Conservation (phyloP, 2,797 vertebrate species). For the Hyperoplus lanceolatus region DNA sequence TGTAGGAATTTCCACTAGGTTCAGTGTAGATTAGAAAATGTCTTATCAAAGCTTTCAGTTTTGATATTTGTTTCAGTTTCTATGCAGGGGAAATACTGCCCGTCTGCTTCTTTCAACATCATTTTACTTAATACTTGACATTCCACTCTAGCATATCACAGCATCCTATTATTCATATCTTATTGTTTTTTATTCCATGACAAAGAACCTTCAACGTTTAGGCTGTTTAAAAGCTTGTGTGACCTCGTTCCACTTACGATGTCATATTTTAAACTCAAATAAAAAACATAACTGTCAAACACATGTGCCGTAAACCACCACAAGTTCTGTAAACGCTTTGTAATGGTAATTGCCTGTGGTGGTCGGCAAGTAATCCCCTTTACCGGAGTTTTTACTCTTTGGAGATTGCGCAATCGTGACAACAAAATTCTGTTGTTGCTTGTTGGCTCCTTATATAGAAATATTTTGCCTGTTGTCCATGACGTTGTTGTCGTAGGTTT, state of each 20-base stretch:
- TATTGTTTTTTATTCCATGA: conserved; percentile 48
- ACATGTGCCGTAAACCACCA: conserved; percentile 72
- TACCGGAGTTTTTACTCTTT: conserved; percentile 63
- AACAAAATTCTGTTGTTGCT: conserved; percentile 59
- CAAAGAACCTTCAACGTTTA: conserved; percentile 58
- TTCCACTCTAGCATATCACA: conserved; percentile 26
- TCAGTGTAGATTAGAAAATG: not conserved
- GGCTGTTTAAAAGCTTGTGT: conserved; percentile 65
- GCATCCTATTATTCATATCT: conserved; percentile 30
- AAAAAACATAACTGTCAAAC: conserved; percentile 77
- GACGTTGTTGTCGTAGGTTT: conserved; percentile 34
- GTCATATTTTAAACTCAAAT: conserved; percentile 61
- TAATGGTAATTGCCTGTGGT: conserved; percentile 79
- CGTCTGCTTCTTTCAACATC: conserved; percentile 7
- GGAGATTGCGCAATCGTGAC: conserved; percentile 80
- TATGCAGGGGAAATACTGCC: not conserved
- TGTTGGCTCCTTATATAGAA: conserved; percentile 80
- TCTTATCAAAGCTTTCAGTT: conserved; percentile 45
- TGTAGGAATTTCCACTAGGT: conserved; percentile 15
- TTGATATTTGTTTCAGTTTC: conserved; percentile 65
- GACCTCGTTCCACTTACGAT: conserved; percentile 58
- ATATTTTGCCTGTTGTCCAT: conserved; percentile 56
- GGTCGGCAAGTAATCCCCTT: conserved; percentile 68
- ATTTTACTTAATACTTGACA: conserved; percentile 40
- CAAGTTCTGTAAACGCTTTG: conserved; percentile 77